Percentiles rank a stretch among this genome's conserved stretches.
Conservation (phyloP, 2,113 vertebrate species). For the Albula glossodonta region DNA sequence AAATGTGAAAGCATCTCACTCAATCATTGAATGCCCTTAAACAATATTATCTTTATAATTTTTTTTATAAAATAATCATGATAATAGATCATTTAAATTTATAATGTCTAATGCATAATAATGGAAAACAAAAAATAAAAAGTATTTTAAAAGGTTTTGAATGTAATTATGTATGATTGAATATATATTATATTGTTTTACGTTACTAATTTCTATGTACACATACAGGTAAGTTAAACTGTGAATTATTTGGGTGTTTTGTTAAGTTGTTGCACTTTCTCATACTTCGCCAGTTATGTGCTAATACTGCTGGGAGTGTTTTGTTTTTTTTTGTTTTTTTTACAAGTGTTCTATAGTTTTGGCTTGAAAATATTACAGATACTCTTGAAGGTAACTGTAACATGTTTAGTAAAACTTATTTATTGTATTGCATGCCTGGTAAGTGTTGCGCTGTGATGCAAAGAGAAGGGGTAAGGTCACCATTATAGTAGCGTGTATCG, state of each 20-base stretch:
- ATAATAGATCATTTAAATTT: not conserved
- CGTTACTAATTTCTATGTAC: not conserved
- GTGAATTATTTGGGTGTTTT: not conserved
- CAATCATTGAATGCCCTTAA: not conserved
- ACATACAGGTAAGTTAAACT: not conserved
- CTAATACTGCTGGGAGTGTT: not conserved
- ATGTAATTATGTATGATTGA: not conserved
- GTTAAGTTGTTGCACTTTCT: not conserved
- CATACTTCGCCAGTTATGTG: not conserved
- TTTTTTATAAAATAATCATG: not conserved
- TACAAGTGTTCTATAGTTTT: not conserved
- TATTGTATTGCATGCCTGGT: conserved; percentile 12
- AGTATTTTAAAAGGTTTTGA: not conserved
- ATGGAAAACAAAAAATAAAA: not conserved
- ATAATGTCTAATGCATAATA: not conserved
- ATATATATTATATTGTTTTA: not conserved
- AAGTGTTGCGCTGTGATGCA: conserved; percentile 18
- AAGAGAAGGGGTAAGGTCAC: not conserved
- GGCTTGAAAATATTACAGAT: not conserved
- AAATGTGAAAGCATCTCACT: not conserved
- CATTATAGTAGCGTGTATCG: not conserved
- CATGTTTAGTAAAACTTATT: conserved; percentile 3
- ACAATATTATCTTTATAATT: not conserved
- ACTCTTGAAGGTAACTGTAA: not conserved
- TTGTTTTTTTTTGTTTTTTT: not conserved